A percentile compares a stretch with the other conserved stretches of the same genome.
Conservation (phyloP, 2,888 invertebrate genomes). For the Lampropteryx suffumata region DNA sequence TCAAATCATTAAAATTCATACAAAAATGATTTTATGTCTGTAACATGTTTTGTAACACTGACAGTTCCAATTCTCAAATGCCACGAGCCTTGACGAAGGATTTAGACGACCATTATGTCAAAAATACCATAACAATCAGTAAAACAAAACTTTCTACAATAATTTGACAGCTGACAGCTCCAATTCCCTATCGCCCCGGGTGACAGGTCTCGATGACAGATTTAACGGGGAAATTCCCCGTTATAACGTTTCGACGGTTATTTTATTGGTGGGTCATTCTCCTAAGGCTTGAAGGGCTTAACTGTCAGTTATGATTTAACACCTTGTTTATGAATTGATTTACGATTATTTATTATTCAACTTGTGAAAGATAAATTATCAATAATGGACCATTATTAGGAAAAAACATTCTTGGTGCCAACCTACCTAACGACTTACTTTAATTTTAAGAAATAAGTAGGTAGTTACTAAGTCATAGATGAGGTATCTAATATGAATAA, state of each 20-base stretch:
- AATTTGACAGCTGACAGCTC: conserved; percentile 24
- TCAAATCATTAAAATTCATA: neutral
- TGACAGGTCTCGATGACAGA: conserved; percentile 18
- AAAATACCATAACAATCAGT: conserved; percentile 5
- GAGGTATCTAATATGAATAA: too few species aligned
- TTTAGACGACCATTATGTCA: conserved; percentile 18
- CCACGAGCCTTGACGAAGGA: conserved; percentile 18
- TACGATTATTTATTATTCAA: neutral
- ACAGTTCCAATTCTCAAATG: conserved; percentile 7
- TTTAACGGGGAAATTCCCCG: conserved; percentile 11
- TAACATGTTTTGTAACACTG: too few species aligned
- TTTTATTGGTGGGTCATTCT: conserved; percentile 7
- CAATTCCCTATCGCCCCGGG: conserved; percentile 18
- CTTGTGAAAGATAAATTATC: neutral
- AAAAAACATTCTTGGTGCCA: too few species aligned
- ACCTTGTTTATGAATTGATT: neutral
- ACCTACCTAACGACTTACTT: too few species aligned
- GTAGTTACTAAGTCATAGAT: too few species aligned
- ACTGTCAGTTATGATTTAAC: neutral
- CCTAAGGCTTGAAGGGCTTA: neutral
- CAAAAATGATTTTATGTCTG: too few species aligned
- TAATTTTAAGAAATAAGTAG: too few species aligned
- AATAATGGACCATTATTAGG: too few species aligned
- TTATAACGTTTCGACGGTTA: conserved; percentile 3
- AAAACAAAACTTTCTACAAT: conserved; percentile 14